Evolutionary conservation across 2,113 vertebrate species (phyloP).

Genomic region (Pteronura brasiliensis): DNA sequence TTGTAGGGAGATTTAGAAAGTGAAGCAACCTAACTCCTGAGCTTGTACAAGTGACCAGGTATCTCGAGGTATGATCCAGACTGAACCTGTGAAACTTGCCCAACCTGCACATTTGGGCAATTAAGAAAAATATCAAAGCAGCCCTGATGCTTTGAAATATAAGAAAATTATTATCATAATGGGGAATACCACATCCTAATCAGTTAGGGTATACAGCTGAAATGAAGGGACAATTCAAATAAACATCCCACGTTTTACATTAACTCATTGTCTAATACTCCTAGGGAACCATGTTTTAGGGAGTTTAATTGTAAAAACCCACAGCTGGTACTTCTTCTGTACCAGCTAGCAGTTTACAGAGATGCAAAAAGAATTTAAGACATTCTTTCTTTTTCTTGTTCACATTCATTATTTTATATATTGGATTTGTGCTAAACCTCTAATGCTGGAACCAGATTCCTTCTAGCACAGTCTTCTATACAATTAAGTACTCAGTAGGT

Average conservation of each 20-base stretch:
- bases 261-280: background rate
- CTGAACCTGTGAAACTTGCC: background rate
- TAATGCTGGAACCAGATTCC: background rate
- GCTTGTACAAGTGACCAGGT: background rate
- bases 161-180: background rate
- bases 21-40: background rate
- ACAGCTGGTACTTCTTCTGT: background rate
- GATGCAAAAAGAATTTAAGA: background rate
- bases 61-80: background rate
- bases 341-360: slow-evolving; percentile 16
- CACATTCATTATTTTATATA: slow-evolving; percentile 10
- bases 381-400: background rate
- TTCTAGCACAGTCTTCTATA: background rate
- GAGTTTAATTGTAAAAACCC: background rate
- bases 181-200: background rate
- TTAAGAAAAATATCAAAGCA: background rate
- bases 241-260: background rate
- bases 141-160: background rate
- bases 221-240: background rate
- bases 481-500: slow-evolving; percentile 42
- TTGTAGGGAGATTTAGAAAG: background rate
- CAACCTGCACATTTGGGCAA: background rate
- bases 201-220: background rate
- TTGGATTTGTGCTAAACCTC: background rate
- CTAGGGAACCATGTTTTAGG: background rate